Evolutionary conservation across 1,140 invertebrate genomes (phyloP).

Genomic region (Drosophila suzukii): DNA sequence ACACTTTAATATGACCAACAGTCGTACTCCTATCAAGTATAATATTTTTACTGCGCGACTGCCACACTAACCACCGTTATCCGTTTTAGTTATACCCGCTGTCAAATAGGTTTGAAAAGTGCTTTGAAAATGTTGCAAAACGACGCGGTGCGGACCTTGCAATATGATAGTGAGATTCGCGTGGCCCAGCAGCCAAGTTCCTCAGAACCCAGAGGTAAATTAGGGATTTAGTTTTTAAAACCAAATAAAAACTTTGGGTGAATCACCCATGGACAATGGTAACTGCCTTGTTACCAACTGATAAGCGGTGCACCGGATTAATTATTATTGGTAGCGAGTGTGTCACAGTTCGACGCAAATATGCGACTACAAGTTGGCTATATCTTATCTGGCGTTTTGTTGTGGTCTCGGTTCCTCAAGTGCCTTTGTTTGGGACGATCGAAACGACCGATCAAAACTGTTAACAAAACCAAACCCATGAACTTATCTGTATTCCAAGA

Average conservation of each 20-base stretch:
- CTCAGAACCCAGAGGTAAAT: slow-evolving; percentile 72
- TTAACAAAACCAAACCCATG: slow-evolving; percentile 2
- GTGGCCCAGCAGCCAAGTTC: slow-evolving; percentile 63
- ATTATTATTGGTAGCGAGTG: slow-evolving; percentile 36
- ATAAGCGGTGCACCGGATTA: slow-evolving; percentile 67
- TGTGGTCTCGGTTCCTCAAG: slow-evolving; percentile 46
- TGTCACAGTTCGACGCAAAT: slow-evolving; percentile 43
- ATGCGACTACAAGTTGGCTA: slow-evolving; percentile 45
- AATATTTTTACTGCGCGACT: background rate
- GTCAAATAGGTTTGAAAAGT: slow-evolving; percentile 30
- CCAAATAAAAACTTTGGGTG: slow-evolving; percentile 24
- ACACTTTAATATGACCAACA: background rate
- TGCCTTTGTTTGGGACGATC: slow-evolving; percentile 57
- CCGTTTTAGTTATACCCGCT: slow-evolving; percentile 48
- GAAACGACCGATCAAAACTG: slow-evolving; percentile 37
- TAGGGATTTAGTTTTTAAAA: background rate
- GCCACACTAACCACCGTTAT: slow-evolving; percentile 8
- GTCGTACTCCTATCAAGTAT: background rate
- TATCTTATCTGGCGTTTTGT: slow-evolving; percentile 68
- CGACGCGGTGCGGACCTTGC: slow-evolving; percentile 76
- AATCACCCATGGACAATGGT: slow-evolving; percentile 43
- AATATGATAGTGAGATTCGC: slow-evolving; percentile 80
- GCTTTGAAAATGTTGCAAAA: slow-evolving; percentile 76
- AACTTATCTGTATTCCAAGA: slow-evolving; percentile 32
- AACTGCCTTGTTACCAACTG: slow-evolving; percentile 31